These are phyloP conservation scores for Manacus vitellinus DNA, from an alignment of 2,113 vertebrate genomes.

Conservation along the genomic window DNA sequence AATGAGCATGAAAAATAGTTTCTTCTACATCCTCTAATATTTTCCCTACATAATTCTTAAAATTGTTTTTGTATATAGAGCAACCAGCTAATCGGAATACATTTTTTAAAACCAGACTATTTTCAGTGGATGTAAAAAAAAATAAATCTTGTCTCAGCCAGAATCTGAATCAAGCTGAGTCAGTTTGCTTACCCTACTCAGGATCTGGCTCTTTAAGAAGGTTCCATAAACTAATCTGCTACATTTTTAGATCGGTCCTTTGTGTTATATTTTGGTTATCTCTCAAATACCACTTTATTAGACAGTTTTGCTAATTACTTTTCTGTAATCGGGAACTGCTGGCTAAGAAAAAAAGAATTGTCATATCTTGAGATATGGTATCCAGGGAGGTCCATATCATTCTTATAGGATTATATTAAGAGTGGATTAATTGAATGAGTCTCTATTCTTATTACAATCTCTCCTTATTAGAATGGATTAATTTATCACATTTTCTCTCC, in stretches of 20 bases:
- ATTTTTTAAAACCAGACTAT: neutral
- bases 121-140: neutral
- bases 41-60: neutral
- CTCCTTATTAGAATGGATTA: conserved; percentile 69
- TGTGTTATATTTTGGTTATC: conserved; percentile 54
- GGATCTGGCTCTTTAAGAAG: neutral
- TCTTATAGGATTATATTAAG: conserved; percentile 71
- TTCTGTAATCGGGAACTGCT: conserved; percentile 60
- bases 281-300: conserved; percentile 62
- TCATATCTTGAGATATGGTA: conserved; percentile 53
- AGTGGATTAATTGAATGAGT: conserved; percentile 58
- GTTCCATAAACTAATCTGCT: neutral
- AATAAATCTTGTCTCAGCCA: neutral
- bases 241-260: neutral
- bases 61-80: neutral
- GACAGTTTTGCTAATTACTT: conserved; percentile 71
- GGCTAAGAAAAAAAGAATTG: conserved; percentile 56
- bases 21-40: conserved; percentile 12
- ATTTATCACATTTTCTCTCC: conserved; percentile 62
- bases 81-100: neutral
- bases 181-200: conserved; percentile 1
- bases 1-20: neutral
- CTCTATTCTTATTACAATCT: conserved; percentile 62
- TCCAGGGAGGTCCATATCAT: conserved; percentile 39
- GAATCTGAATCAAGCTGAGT: conserved; percentile 5